Evolutionary conservation across 2,113 vertebrate species (phyloP), one percentile per base, ranked within the genome.

Genomic region (Panthera leo): DNA sequence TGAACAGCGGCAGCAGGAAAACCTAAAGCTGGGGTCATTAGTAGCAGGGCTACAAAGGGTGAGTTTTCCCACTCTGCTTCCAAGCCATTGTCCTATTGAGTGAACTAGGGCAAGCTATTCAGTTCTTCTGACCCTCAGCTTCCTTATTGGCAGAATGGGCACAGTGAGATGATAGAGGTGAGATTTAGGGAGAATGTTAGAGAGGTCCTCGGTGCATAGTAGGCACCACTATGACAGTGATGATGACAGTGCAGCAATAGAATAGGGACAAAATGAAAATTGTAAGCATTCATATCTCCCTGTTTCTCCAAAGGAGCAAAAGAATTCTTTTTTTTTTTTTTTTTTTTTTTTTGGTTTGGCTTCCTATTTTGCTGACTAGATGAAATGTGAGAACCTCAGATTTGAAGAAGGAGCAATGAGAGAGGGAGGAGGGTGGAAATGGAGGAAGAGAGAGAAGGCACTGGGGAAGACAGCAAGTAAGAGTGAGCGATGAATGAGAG

Each of bases 141-240:
- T 89, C 36, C 71, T 89, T n/a, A 65, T 80, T 78, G 95, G 36
- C 36, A 63, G 85, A 85, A 85, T 85, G 94, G 89, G 51, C 19
- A 1, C 6, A 42, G 6, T 19, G 5, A 1, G 5, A 1, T 2
- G 29, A 27, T 45, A 42, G 75, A 53, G 29, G 36, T 73, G 86
- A 93, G 90, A 87, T 25, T 71, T 58, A 21, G 65, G 70, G 73
- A 48, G 68, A 78, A 83, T 67, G 51, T 78, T 88, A 58, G 63
- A 36, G 58, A 61, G n/a, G 53, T 19, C 45, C 6, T 75, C 3
- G 0, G 9, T 31, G 68, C 0, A 2, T 12, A 23, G 65, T 23
- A 73, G 61, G 31, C 31, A 58, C 36, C 15, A 4, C n/a, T 16
- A 16, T 61, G 83, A 78, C 67, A 51, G 2, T 18, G 14, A 45